These are phyloP conservation scores for Choloepus hoffmanni DNA, from an alignment of 2,113 vertebrate genomes.

Conservation along the genomic window DNA sequence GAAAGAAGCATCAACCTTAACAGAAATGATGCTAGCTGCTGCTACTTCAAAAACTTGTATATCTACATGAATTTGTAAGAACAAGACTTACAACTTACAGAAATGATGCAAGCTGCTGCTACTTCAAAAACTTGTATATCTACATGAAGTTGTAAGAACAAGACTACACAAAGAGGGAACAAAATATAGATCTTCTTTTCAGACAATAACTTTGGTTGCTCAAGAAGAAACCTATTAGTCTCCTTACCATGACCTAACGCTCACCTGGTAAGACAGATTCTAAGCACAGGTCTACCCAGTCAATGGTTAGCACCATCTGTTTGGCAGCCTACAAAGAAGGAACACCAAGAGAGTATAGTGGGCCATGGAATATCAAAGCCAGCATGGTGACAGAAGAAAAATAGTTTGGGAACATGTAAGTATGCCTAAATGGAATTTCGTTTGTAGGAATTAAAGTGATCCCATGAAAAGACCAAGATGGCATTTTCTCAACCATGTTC, in stretches of 20 bases:
- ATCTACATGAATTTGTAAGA: constrained; percentile 93
- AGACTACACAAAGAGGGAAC: constrained; percentile 94
- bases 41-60: constrained; percentile 90
- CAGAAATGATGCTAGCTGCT: constrained; percentile 94
- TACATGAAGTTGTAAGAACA: constrained; percentile 93
- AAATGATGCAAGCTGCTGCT: constrained; percentile 94
- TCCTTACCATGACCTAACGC: constrained; percentile 91
- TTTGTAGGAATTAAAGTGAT: constrained; percentile 71
- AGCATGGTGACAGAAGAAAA: constrained; percentile 67
- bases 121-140: constrained; percentile 90
- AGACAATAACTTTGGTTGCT: constrained; percentile 89
- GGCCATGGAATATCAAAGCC: constrained; percentile 77
- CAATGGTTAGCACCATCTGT: constrained; percentile 84
- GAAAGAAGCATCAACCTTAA: constrained; percentile 92
- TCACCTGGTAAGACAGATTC: constrained; percentile 93
- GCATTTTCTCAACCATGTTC: constrained; percentile 40
- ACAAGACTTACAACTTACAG: constrained; percentile 92
- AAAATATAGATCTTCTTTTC: constrained; percentile 93
- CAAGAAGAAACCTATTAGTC: constrained; percentile 92
- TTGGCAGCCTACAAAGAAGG: constrained; percentile 68
- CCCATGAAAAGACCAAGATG: constrained; percentile 67
- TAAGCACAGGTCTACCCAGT: constrained; percentile 92
- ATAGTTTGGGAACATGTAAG: constrained; percentile 59
- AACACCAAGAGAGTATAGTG: constrained; percentile 86
- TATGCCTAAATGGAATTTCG: constrained; percentile 72